Evolutionary conservation across 2,888 invertebrate species (phyloP), one percentile per base, ranked within the genome.

Genomic region (Drosophila kokeensis): DNA sequence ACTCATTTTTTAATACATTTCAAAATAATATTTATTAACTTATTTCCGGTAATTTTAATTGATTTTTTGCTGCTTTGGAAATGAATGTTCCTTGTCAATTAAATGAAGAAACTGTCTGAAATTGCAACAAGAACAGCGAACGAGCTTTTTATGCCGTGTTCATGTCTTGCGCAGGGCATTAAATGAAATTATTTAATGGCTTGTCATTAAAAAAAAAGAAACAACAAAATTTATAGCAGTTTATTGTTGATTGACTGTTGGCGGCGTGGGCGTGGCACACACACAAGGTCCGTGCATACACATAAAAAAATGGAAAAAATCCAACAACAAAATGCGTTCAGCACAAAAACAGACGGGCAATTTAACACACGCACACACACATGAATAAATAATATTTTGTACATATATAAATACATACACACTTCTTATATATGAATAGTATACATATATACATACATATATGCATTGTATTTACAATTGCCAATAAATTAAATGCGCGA

Each of bases 161-260:
- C 70, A 73, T 36, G 69, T 76, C 68, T 57, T 76, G 65, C 70
- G 77, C 83, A 88, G 81, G 81, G 77, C 79, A 78, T 89, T 87
- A 78, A 86, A 87, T 89, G 85, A 89, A 86, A 89, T 89, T 87
- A 84, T 86, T 87, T 89, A 89, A 87, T 89, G 81, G 87, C 80
- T 76, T 83, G 81, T 68, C 78, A 87, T 87, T 85, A 83, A 87
- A 87, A 65, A 71, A 87, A 84, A 89, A 73, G 77, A 48, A 64
- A 50, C 27, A 54, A 40, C 24, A 57, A 55, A 34, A 59, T 34
- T 27, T 61, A 49, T 21, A 32, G 29, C 60, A 67, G 61, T 58
- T 59, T 74, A 79, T 70, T 84, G 85, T 82, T 83, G 87, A 83
- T 83, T 79, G 75, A 82, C 73, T 57, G 63, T 69, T 45, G 59